Evolutionary conservation across 2,888 invertebrate species (phyloP), one percentile per base, ranked within the genome.

Genomic region (Mactromeris polynyma): DNA sequence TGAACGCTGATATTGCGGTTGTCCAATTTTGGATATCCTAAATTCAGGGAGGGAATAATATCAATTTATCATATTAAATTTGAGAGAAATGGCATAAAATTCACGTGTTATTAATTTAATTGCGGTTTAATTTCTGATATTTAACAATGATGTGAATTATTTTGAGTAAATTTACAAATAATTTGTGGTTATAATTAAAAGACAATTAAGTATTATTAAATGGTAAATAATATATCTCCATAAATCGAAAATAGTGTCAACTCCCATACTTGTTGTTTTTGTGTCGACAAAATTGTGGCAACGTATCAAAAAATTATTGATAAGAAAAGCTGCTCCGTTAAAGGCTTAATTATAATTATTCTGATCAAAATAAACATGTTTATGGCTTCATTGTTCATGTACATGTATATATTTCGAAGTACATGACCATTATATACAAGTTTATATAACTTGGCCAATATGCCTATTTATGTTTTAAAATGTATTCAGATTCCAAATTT

Each of bases 81-180:
- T n/a, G 9, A 26, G 9, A 26, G 4, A 64, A n/a, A 26, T 26
- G 9, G 2, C 9, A 6, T 6, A 26, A 64, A 21, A 64, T n/a
- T 26, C 58, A 64, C 7, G 58, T n/a, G 58, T 26, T 26, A 64
- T 64, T 64, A 64, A 64, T 64, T 64, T 64, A 26, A 64, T 64
- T 64, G 11, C 26, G n/a, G n/a, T 64, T 64, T 64, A n/a, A 64
- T 64, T 64, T 26, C 9, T 64, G 26, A 4, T 26, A 64, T 9
- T 64, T 26, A 26, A 26, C n/a, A 21, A 64, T 58, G 26, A 64
- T 64, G 26, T 64, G n/a, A n/a, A 64, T 64, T 64, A 64, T 64
- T 58, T 26, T 64, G 58, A 64, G 58, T 26, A 64, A n/a, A 64
- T 64, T 64, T n/a, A 64, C 58, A 64, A 64, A 64, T 26, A 64